These are phyloP conservation scores for Channa maculata DNA, from an alignment of 2,113 vertebrate species.

Conservation along the genomic window DNA sequence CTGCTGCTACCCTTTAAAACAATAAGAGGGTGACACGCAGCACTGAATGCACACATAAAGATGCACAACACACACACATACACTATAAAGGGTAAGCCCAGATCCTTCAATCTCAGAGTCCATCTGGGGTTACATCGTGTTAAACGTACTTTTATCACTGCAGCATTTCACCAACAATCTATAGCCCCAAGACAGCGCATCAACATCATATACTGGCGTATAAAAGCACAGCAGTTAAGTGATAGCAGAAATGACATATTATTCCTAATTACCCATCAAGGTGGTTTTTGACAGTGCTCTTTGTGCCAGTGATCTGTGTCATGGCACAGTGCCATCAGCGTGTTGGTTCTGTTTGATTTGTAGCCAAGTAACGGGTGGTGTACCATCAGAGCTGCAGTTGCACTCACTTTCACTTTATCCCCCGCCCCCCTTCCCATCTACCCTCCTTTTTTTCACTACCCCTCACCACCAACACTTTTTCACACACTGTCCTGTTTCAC, in stretches of 20 bases:
- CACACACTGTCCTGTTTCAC: conserved; percentile 53
- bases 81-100: conserved; percentile 46
- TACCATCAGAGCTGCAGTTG: conserved; percentile 50
- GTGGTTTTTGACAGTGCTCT: conserved; percentile 78
- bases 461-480: neutral
- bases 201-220: conserved; percentile 11
- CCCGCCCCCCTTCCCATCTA: conserved; percentile 27
- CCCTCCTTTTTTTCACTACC: neutral
- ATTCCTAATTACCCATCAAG: conserved; percentile 80
- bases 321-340: conserved; percentile 71
- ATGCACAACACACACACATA: conserved; percentile 12
- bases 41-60: neutral
- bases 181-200: conserved; percentile 7
- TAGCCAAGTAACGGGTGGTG: conserved; percentile 66
- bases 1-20: conserved; percentile 55
- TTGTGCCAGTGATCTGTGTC: conserved; percentile 74
- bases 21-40: conserved; percentile 56
- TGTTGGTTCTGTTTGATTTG: conserved; percentile 77
- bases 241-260: conserved; percentile 73
- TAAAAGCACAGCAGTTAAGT: conserved; percentile 45
- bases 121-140: conserved; percentile 24
- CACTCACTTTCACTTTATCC: conserved; percentile 39
- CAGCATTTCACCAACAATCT: conserved; percentile 25
- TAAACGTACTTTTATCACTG: conserved; percentile 33
- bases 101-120: conserved; percentile 30